Evolutionary conservation across 2,888 invertebrate genomes (phyloP).

Genomic region (Spialia ferax): DNA sequence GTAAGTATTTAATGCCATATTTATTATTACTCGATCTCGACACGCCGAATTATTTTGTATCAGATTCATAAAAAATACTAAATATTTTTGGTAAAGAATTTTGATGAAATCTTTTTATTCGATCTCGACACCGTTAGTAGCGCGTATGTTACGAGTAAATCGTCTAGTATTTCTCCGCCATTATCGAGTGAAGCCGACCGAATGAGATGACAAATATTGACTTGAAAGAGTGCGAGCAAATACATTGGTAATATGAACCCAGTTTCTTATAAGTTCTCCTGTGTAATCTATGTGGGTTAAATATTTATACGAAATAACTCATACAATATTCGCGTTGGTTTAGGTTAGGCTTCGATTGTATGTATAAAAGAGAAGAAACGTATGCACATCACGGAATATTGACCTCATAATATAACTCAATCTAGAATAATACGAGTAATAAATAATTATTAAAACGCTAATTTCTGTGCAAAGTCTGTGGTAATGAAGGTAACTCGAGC

Average conservation of each 20-base stretch:
- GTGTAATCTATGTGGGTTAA: background rate
- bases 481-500: too few relatives aligned
- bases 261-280: constrained; percentile 31
- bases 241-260: constrained; percentile 48
- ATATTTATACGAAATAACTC: background rate
- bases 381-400: too few relatives aligned
- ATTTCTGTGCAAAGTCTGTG: too few relatives aligned
- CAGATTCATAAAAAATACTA: too few relatives aligned
- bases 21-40: too few relatives aligned
- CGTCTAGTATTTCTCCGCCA: constrained; percentile 36
- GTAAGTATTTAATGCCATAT: too few relatives aligned
- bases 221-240: constrained; percentile 46
- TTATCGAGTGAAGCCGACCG: constrained; percentile 48
- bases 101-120: background rate
- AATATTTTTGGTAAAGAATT: background rate
- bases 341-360: too few relatives aligned
- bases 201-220: constrained; percentile 49
- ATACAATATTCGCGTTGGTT: background rate
- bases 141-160: background rate
- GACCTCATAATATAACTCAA: too few relatives aligned
- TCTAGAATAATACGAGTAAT: too few relatives aligned
- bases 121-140: background rate
- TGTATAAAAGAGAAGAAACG: too few relatives aligned
- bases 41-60: too few relatives aligned
- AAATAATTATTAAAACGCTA: too few relatives aligned